These are phyloP conservation scores for Acyrthosiphon pisum DNA, from an alignment of 1,140 invertebrate species.

Conservation along the genomic window DNA sequence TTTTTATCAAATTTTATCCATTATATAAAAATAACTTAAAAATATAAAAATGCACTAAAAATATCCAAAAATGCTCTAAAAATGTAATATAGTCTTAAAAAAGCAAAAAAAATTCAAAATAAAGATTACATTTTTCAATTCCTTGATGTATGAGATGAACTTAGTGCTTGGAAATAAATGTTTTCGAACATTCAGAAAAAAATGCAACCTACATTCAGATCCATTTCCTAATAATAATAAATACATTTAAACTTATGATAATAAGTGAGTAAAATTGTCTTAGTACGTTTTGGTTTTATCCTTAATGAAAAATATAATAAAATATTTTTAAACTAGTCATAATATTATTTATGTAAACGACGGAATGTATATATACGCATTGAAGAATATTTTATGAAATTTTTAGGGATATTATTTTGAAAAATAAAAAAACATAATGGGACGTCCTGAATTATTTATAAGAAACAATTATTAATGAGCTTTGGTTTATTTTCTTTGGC, in stretches of 20 bases:
- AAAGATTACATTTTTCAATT: too few species aligned
- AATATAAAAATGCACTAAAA: too few species aligned
- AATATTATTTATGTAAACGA: neutral
- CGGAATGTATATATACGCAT: neutral
- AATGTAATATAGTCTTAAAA: too few species aligned
- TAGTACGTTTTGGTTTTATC: neutral
- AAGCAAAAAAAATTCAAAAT: too few species aligned
- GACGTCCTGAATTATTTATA: conserved; percentile 23
- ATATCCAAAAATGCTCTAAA: too few species aligned
- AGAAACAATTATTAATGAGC: conserved; percentile 16
- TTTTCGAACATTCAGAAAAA: too few species aligned
- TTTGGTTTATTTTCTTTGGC: neutral
- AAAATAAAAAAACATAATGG: conserved; percentile 6
- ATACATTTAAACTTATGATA: neutral
- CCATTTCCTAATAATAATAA: too few species aligned
- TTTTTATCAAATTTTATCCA: too few species aligned
- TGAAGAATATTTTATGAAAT: neutral
- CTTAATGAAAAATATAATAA: neutral
- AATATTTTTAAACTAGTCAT: neutral
- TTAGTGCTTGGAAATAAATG: too few species aligned
- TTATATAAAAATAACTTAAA: too few species aligned
- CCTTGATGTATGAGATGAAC: too few species aligned
- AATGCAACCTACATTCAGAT: too few species aligned
- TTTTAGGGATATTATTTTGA: conserved; percentile 27
- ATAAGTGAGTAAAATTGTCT: neutral